Conservation (phyloP, 2,888 invertebrate species). For the Cephus sareptanus region DNA sequence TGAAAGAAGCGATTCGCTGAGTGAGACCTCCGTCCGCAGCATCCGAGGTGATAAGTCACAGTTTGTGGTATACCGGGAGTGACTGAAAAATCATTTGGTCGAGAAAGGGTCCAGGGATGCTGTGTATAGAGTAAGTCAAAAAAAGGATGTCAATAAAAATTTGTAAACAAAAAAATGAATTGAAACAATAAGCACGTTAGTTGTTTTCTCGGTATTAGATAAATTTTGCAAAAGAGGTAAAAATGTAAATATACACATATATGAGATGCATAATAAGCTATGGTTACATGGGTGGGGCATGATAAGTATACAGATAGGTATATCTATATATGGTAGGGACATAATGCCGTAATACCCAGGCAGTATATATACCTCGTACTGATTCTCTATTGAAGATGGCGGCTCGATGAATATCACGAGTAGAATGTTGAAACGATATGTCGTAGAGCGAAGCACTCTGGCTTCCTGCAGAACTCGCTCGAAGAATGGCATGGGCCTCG, state of each 20-base stretch:
- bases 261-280: too few species aligned
- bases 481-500: conserved; percentile 54
- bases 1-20: conserved; percentile 51
- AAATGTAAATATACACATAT: not conserved
- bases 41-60: conserved; percentile 3
- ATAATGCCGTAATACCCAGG: not conserved
- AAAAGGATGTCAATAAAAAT: not conserved
- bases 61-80: not conserved
- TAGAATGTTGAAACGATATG: not conserved
- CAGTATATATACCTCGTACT: not conserved
- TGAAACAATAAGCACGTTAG: not conserved
- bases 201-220: not conserved
- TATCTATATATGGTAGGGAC: not conserved
- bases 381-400: not conserved
- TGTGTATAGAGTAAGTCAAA: not conserved
- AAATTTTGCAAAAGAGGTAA: not conserved
- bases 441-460: not conserved
- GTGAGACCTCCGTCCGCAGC: conserved; percentile 10
- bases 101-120: not conserved
- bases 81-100: not conserved
- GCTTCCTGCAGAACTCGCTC: conserved; percentile 15
- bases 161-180: not conserved
- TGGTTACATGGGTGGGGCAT: not conserved
- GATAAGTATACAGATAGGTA: not conserved
- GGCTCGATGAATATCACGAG: not conserved